A percentile compares a stretch with the other conserved stretches of the same genome.
Conservation (phyloP, 2,113 vertebrate genomes). For the Furnarius figulus region DNA sequence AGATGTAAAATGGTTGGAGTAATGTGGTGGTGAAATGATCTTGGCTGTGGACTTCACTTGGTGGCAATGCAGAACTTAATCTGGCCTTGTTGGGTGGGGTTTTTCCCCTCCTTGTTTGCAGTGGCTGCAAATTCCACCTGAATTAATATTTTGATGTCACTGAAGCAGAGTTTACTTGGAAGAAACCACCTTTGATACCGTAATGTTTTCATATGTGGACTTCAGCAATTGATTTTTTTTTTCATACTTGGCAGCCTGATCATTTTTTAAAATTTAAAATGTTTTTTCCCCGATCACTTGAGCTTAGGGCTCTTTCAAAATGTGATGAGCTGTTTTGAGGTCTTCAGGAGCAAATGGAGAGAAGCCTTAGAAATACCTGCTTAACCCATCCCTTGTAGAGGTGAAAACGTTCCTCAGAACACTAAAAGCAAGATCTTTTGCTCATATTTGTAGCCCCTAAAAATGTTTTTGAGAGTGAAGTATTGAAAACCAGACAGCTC, state of each 20-base stretch:
- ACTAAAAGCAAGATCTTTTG: neutral
- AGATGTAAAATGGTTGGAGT: neutral
- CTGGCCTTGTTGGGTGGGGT: neutral
- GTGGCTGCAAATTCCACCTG: neutral
- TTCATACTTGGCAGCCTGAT: neutral
- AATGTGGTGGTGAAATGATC: neutral
- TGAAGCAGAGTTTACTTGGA: neutral
- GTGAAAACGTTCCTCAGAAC: neutral
- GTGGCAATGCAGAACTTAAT: neutral
- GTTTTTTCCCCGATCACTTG: neutral
- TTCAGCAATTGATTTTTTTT: neutral
- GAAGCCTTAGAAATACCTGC: neutral
- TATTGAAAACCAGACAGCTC: neutral
- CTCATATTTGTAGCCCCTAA: neutral
- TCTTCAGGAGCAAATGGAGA: neutral
- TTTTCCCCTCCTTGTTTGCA: fast-evolving
- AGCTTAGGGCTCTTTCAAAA: neutral
- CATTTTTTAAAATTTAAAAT: neutral
- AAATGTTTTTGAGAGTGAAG: no score
- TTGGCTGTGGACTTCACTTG: neutral
- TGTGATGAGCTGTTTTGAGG: neutral
- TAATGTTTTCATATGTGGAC: neutral
- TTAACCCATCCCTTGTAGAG: neutral
- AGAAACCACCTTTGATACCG: neutral
- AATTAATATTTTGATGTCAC: neutral